These are phyloP conservation scores for Pangasius macronema DNA, from an alignment of 2,797 vertebrate species.

Conservation along the genomic window DNA sequence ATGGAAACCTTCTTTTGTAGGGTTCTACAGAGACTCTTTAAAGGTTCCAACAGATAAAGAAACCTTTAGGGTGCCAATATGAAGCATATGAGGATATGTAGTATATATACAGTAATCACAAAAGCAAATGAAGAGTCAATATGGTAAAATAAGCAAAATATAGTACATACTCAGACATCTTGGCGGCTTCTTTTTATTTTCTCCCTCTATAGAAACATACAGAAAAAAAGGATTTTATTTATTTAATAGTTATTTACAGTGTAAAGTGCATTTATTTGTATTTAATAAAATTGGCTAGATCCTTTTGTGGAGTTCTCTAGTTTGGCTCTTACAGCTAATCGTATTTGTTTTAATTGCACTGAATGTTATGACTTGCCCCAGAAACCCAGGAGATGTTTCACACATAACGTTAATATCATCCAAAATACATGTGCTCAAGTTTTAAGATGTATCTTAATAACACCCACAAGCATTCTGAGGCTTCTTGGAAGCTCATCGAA, in stretches of 20 bases:
- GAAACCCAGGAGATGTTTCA: conserved; percentile 7
- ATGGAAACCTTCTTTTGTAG: background rate
- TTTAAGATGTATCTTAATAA: conserved; percentile 12
- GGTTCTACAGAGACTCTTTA: background rate
- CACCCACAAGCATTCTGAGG: background rate
- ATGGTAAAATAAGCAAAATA: background rate
- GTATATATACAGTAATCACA: background rate
- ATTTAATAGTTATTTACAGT: background rate
- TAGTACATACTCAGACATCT: conserved; percentile 76
- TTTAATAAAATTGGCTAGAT: too few relatives aligned
- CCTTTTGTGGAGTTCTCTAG: too few relatives aligned
- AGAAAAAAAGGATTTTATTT: background rate
- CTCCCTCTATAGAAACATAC: conserved; percentile 55
- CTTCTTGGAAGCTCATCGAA: conserved; percentile 3
- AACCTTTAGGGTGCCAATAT: background rate
- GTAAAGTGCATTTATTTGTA: background rate
- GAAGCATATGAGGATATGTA: background rate
- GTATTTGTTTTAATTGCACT: background rate
- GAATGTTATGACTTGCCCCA: background rate
- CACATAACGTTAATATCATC: background rate
- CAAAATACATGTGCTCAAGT: background rate
- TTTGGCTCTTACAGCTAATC: background rate
- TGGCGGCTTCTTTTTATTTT: conserved; percentile 54
- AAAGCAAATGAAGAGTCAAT: background rate
- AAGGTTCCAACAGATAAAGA: background rate